Base-by-base conservation (phyloP, 2,888 invertebrate species). In the Ariolimax columbianus region DNA sequence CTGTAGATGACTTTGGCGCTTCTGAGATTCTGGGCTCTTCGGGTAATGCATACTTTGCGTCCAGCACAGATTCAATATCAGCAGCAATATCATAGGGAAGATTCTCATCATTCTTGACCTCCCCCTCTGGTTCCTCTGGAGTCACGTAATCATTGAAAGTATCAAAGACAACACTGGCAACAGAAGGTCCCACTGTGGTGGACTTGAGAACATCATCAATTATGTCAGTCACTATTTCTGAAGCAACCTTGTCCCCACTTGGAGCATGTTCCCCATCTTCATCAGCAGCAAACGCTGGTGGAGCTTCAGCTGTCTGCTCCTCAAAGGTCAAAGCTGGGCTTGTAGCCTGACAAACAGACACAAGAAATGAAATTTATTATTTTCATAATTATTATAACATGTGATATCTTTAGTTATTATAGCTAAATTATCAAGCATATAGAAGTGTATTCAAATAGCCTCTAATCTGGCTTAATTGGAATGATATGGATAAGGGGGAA, bases 191-290 rank as follows among this genome's bases (percentile, higher is more conserved):
- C 14, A 85, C 88, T 17, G 91, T 91, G 40, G 91, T 91, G 26
- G 93, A 93, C 30, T 86, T 89, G 47, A 94, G 91, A 36, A 94
- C 94, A 80, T 94, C 94, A 85, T 93, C 91, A 47, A 94, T 91
- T 51, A 94, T 89, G 66, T 92, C 92, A 66, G 92, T 91, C 9
- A 93, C 89, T 66, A 94, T 89, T 47, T 90, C 91, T 36, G 85
- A 66, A 40, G 88, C 89, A 33, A 89, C 82, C 19, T 75, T 36
- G 26, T 77, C 86, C 30, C 73, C 85, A 55, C 73, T 77, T 75
- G 68, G 33, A 51, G 23, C 14, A 55, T 43, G 47, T 11, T 75
- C 40, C 23, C 38, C 38, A 40, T 9, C 40, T 72, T 30, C 40
- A 9, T 40, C 26, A 38, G 23, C 38, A 40, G 40, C 1, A 3